A percentile compares a stretch with the other conserved stretches of the same genome.
Evolutionary conservation across 2,888 invertebrate species (phyloP).

Genomic region (Eupeodes latifasciatus): DNA sequence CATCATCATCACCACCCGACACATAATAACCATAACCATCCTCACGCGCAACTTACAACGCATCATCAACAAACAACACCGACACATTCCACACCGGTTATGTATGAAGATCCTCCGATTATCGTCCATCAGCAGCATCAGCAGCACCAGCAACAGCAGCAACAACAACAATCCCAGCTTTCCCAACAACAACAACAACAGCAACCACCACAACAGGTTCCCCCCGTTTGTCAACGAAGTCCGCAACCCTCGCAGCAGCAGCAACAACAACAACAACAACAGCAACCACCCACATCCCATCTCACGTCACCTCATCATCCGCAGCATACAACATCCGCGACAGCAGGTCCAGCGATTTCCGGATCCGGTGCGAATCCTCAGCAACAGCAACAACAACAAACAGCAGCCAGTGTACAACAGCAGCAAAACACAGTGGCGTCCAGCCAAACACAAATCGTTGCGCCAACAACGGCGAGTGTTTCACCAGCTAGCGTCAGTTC

Average conservation of each 20-base stretch:
- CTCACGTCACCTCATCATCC: slow-evolving; percentile 78
- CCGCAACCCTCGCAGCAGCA: slow-evolving; percentile 60
- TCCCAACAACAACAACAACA: slow-evolving; percentile 64
- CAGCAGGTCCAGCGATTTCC: slow-evolving; percentile 82
- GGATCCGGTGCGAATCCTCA: slow-evolving; percentile 80
- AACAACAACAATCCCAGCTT: slow-evolving; percentile 78
- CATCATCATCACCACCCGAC: slow-evolving; percentile 85
- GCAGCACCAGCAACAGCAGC: slow-evolving; percentile 79
- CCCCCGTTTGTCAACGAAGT: slow-evolving; percentile 70
- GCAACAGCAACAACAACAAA: slow-evolving; percentile 79
- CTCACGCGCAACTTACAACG: slow-evolving; percentile 85
- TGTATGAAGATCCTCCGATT: slow-evolving; percentile 85
- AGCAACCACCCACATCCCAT: slow-evolving; percentile 49
- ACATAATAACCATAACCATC: slow-evolving; percentile 84
- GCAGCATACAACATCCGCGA: slow-evolving; percentile 80
- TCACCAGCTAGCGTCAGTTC: slow-evolving; percentile 86
- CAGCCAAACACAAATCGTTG: slow-evolving; percentile 84
- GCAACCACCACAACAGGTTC: slow-evolving; percentile 66
- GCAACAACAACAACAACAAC: slow-evolving; percentile 7
- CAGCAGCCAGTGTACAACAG: slow-evolving; percentile 78
- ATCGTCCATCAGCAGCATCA: slow-evolving; percentile 81
- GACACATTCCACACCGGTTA: slow-evolving; percentile 86
- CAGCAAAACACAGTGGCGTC: slow-evolving; percentile 84
- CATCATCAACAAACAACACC: slow-evolving; percentile 84
- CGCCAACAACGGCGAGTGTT: slow-evolving; percentile 86